Conservation (phyloP, 2,797 vertebrate species). For the Coranthus polyacanthus region DNA sequence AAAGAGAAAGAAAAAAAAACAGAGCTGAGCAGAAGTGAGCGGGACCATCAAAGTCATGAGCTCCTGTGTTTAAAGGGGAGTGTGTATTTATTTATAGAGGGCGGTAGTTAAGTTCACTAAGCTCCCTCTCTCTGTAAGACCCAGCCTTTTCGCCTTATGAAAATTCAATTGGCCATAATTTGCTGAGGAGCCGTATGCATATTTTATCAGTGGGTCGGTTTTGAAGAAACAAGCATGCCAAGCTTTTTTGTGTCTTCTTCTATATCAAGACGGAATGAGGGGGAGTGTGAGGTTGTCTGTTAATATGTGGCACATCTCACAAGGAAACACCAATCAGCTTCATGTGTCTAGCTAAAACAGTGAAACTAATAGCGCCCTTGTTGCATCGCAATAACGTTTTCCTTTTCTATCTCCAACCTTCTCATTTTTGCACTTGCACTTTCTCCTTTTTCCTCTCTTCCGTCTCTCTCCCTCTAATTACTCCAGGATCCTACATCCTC, state of each 20-base stretch:
- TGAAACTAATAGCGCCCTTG: slow-evolving; percentile 38
- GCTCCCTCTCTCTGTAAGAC: slow-evolving; percentile 63
- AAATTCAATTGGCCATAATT: slow-evolving; percentile 84
- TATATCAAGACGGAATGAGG: slow-evolving; percentile 67
- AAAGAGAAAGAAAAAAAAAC: slow-evolving; percentile 14
- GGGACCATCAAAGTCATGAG: slow-evolving; percentile 70
- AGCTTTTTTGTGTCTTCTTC: slow-evolving; percentile 66
- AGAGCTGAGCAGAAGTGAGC: slow-evolving; percentile 30
- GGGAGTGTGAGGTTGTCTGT: slow-evolving; percentile 55
- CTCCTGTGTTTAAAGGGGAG: slow-evolving; percentile 70
- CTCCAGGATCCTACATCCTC: slow-evolving; percentile 69
- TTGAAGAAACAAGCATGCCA: slow-evolving; percentile 71
- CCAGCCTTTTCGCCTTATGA: slow-evolving; percentile 77
- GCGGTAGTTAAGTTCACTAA: slow-evolving; percentile 75
- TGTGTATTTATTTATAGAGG: slow-evolving; percentile 81
- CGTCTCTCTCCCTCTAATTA: slow-evolving; percentile 71
- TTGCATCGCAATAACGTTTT: slow-evolving; percentile 37
- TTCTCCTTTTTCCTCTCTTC: slow-evolving; percentile 50
- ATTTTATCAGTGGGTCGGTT: slow-evolving; percentile 79
- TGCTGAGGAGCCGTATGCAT: slow-evolving; percentile 80
- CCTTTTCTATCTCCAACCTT: slow-evolving; percentile 9
- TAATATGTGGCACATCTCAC: slow-evolving; percentile 59
- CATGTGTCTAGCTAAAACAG: slow-evolving; percentile 52
- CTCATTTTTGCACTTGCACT: slow-evolving; percentile 50
- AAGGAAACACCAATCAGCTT: slow-evolving; percentile 71